Conservation (phyloP, 2,888 invertebrate species). For the Drosophila melanosoma region DNA sequence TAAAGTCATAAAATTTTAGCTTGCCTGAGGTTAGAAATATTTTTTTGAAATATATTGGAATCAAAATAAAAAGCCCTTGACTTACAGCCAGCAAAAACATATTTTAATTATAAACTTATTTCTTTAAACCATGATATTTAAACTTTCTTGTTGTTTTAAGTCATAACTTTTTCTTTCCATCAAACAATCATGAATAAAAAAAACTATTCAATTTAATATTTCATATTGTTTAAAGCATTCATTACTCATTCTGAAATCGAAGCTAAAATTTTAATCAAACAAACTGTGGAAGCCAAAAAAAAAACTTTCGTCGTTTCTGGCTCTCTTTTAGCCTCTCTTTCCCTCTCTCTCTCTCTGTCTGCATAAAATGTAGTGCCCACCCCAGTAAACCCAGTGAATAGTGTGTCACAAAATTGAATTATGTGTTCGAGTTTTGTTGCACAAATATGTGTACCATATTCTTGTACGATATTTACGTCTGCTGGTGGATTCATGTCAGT, state of each 20-base stretch:
- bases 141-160: not conserved
- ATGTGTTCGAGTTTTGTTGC: constrained; percentile 51
- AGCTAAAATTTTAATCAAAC: constrained; percentile 9
- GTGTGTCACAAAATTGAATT: constrained; percentile 37
- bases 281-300: constrained; percentile 15
- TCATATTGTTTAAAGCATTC: not conserved
- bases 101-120: not conserved
- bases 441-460: constrained; percentile 28
- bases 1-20: not conserved
- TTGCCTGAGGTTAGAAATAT: not conserved
- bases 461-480: constrained; percentile 21
- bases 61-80: not conserved
- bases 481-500: constrained; percentile 49
- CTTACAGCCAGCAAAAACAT: not conserved
- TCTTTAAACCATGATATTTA: not conserved
- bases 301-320: not conserved
- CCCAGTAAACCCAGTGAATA: constrained; percentile 3
- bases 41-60: not conserved
- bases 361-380: not conserved
- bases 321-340: not conserved
- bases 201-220: not conserved
- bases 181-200: not conserved
- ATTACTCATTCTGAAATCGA: constrained; percentile 2
- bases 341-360: not conserved
- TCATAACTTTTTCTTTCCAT: not conserved